These are phyloP conservation scores for Calcarius lapponicus DNA, from an alignment of 2,797 vertebrate genomes.

Conservation along the genomic window DNA sequence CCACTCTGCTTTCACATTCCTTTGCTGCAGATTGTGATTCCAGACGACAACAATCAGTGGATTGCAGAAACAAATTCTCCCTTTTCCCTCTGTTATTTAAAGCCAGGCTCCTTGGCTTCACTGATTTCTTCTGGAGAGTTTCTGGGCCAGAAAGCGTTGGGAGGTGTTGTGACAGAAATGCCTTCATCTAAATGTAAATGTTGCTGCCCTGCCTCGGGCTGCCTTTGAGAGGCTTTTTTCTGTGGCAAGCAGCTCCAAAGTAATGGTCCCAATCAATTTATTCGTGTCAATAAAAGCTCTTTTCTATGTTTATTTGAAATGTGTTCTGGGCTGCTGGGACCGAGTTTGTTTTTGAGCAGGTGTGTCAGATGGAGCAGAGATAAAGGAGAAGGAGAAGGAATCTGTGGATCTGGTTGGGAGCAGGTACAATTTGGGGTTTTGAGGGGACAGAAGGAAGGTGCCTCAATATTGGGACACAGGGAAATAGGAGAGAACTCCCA, in stretches of 20 bases:
- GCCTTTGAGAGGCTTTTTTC: slow-evolving; percentile 7
- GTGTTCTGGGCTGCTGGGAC: not conserved
- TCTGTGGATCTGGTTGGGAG: not conserved
- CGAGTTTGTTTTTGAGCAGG: not conserved
- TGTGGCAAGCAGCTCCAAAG: slow-evolving; percentile 27
- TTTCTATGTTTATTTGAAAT: slow-evolving; percentile 37
- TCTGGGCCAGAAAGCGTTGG: not conserved
- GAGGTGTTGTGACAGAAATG: slow-evolving; percentile 27
- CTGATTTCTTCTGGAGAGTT: not conserved
- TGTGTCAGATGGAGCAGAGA: not conserved
- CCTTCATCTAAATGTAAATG: slow-evolving; percentile 73
- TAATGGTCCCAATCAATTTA: slow-evolving; percentile 56
- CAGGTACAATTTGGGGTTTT: not conserved
- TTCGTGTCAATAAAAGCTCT: slow-evolving; percentile 33
- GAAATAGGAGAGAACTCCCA: not conserved
- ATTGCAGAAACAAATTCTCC: not conserved
- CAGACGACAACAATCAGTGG: not conserved
- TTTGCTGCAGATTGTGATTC: not conserved
- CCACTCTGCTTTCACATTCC: not conserved
- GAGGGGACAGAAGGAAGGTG: not conserved
- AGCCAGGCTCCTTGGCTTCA: not conserved
- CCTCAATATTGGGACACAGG: not conserved
- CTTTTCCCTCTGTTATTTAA: not conserved
- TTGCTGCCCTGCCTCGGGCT: slow-evolving; percentile 34
- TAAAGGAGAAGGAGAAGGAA: not conserved